Base-by-base conservation (phyloP, 2,113 vertebrate genomes). In the Myocastor coypus region DNA sequence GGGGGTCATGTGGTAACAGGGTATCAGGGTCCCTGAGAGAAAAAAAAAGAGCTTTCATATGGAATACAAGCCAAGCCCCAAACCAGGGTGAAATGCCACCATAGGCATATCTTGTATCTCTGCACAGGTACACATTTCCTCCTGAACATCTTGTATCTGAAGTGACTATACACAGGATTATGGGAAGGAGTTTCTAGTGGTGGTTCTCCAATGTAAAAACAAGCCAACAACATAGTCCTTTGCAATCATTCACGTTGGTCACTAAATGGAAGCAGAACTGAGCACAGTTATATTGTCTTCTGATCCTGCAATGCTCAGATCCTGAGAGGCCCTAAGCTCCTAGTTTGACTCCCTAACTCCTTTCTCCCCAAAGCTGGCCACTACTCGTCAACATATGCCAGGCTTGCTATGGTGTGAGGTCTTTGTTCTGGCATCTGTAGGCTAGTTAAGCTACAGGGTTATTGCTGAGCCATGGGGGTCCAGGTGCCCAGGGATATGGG, bases 11-110 rank as follows among this genome's bases (percentile, higher is more conserved):
- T 7, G 55, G 94, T 0, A 17, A 63, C 9, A 92, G 78, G 28
- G 92, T 89, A 11, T 63, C 22, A 7, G 64, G 30, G 75, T 98
- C 42, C 63, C 99, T 99, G 97, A 55, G 16, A 96, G 71, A 37
- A 94, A 97, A 97, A n/a, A 96, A 42, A 94, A 40, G 37, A 34
- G 12, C 10, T 37, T 61, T 95, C 42, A 68, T 5, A 66, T 7
- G 2, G 16, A 61, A 34, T 34, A 68, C 32, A 59, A 86, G 42
- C 30, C 52, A 80, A 13, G 24, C 24, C 55, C 10, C 13, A 30
- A 20, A 59, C 11, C 52, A 88, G 10, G 3, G 64, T 20, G 14
- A 57, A 59, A 28, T 30, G 34, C 30, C n/a, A 64, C 24, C 59
- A 17, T 0, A 5, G 28, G 32, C 11, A 46, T n/a, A 7, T 26